Conservation (phyloP, 2,797 vertebrate genomes). For the Erpetoichthys calabaricus region DNA sequence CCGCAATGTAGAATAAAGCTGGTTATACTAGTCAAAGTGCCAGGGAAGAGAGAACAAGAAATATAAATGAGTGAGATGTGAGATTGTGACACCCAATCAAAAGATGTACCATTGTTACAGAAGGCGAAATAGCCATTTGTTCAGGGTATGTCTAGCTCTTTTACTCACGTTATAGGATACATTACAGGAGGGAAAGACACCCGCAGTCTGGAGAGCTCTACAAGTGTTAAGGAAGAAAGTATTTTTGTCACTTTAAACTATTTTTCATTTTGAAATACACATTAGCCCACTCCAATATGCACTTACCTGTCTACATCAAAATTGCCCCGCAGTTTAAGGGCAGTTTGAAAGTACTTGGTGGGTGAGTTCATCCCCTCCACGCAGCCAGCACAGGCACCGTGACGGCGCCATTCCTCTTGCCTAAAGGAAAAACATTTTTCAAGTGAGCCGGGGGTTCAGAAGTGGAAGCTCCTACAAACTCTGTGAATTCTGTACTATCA, state of each 20-base stretch:
- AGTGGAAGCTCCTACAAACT: too few species aligned
- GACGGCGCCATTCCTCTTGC: conserved; percentile 50
- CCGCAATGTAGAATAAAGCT: conserved; percentile 25
- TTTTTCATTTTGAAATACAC: not conserved
- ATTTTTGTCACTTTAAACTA: not conserved
- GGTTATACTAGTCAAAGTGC: conserved; percentile 20
- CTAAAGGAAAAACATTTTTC: conserved; percentile 19
- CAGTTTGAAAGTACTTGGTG: conserved; percentile 26
- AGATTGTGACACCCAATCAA: not conserved
- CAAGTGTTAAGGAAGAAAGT: not conserved
- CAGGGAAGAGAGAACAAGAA: not conserved
- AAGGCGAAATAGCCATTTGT: not conserved
- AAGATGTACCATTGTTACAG: not conserved
- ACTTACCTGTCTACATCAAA: conserved; percentile 28
- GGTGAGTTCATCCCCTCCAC: conserved; percentile 37
- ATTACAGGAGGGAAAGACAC: conserved; percentile 39
- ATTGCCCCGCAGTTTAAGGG: conserved; percentile 27
- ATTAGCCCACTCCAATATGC: not conserved
- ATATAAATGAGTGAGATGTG: not conserved
- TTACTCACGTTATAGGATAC: conserved; percentile 36
- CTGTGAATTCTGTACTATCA: too few species aligned
- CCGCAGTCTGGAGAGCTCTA: conserved; percentile 33
- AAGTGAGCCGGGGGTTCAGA: too few species aligned
- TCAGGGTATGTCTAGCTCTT: too few species aligned
- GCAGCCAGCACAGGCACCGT: conserved; percentile 44